Percentiles rank a stretch among this genome's conserved stretches.
Evolutionary conservation across 2,797 vertebrate species (phyloP).

Genomic region (Lutjanus argentimaculatus): DNA sequence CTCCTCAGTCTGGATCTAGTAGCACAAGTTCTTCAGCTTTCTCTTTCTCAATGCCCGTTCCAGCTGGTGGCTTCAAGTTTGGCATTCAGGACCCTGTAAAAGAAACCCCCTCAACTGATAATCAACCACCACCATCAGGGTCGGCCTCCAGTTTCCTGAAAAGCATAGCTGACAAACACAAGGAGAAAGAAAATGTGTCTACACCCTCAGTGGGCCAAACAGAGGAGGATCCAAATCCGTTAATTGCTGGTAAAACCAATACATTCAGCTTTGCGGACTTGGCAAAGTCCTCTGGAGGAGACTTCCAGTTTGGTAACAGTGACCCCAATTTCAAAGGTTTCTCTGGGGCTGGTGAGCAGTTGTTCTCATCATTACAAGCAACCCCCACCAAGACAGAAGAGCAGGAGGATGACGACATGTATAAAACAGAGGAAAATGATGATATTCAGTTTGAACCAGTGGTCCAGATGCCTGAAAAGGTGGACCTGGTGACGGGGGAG

Average conservation of each 20-base stretch:
- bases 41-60: conserved; percentile 87
- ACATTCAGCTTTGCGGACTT: conserved; percentile 93
- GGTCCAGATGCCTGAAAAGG: conserved; percentile 97
- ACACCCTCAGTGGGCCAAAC: conserved; percentile 21
- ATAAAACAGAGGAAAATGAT: conserved; percentile 96
- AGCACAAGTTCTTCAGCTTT: conserved; percentile 86
- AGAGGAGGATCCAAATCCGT: conserved; percentile 76
- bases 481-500: conserved; percentile 96
- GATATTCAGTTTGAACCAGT: conserved; percentile 99
- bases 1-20: conserved; percentile 78
- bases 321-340: conserved; percentile 94
- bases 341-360: conserved; percentile 89
- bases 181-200: conserved; percentile 80
- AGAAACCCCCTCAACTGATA: conserved; percentile 61
- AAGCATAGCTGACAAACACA: conserved; percentile 87
- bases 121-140: conserved; percentile 56
- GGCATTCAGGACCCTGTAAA: conserved; percentile 88
- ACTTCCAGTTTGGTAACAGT: conserved; percentile 91
- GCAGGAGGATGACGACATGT: conserved; percentile 92
- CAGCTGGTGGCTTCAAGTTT: conserved; percentile 91
- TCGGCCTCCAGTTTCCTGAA: conserved; percentile 85
- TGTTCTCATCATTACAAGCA: conserved; percentile 87
- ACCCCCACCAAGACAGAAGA: conserved; percentile 84
- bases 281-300: conserved; percentile 86
- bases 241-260: conserved; percentile 86